These are phyloP conservation scores for Thelaira solivaga DNA, from an alignment of 2,888 invertebrate species.

Conservation along the genomic window DNA sequence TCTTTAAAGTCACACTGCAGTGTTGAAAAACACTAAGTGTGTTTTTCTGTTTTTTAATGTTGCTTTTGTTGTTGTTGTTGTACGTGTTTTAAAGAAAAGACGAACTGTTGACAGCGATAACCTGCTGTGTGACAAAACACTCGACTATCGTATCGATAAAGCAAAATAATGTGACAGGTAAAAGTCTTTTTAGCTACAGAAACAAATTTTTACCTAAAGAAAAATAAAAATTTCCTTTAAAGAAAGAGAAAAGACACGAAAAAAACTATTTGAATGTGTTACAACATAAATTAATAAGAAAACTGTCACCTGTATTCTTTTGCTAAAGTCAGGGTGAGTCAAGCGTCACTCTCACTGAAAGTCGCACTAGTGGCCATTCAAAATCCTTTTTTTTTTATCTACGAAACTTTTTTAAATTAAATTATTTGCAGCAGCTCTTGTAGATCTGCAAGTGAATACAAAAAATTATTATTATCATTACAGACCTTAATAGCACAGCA, in stretches of 20 bases:
- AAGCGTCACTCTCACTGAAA: not conserved
- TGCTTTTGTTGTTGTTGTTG: constrained; percentile 11
- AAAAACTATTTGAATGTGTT: constrained; percentile 45
- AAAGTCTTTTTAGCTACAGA: constrained; percentile 49
- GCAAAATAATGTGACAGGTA: constrained; percentile 62
- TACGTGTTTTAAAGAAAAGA: constrained; percentile 55
- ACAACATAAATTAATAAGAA: constrained; percentile 47
- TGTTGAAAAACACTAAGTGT: constrained; percentile 14
- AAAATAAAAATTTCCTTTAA: not conserved
- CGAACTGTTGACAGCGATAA: constrained; percentile 62
- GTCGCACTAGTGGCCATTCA: not conserved
- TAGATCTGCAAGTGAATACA: no score
- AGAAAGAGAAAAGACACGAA: not conserved
- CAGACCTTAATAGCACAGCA: no score
- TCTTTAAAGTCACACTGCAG: not conserved
- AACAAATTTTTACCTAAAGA: not conserved
- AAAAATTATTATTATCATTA: no score
- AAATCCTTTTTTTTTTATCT: no score
- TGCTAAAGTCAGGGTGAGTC: not conserved
- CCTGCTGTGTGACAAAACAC: constrained; percentile 63
- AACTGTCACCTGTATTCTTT: constrained; percentile 50
- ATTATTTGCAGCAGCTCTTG: no score
- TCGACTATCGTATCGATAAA: constrained; percentile 59
- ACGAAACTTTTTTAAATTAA: no score
- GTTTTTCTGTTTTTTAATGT: not conserved